phyloP scores from a whole-genome alignment of 1,140 invertebrate species.

The Bombus sibiricus region DNA sequence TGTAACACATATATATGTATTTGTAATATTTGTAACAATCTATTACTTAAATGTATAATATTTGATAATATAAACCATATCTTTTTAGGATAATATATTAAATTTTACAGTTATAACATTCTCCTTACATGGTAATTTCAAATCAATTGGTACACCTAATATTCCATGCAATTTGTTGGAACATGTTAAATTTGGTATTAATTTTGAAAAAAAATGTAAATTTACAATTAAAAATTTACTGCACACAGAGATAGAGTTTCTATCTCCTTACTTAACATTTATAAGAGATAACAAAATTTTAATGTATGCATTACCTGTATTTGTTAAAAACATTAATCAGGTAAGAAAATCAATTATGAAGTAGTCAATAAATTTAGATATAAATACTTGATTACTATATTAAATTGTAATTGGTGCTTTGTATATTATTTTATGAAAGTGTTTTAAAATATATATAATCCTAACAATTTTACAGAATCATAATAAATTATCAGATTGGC shows the following conservation, averaged over 20 bases:
- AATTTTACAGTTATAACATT: conserved; percentile 80
- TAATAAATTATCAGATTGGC: conserved; percentile 83
- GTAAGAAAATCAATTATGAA: conserved; percentile 53
- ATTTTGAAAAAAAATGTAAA: conserved; percentile 82
- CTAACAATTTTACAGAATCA: conserved; percentile 34
- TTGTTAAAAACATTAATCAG: conserved; percentile 69
- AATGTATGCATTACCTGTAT: conserved; percentile 85
- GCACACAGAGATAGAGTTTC: conserved; percentile 83
- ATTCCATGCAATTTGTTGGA: conserved; percentile 81
- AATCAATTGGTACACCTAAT: conserved; percentile 79
- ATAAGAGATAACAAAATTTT: conserved; percentile 78
- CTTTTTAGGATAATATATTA: conserved; percentile 79
- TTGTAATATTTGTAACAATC: neutral
- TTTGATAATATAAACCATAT: conserved; percentile 40
- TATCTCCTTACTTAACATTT: conserved; percentile 84
- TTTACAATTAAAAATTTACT: conserved; percentile 83
- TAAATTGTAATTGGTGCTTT: neutral
- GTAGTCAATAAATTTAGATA: conserved; percentile 4
- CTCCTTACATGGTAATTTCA: conserved; percentile 75
- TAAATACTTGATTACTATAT: conserved; percentile 20
- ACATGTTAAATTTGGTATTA: conserved; percentile 84
- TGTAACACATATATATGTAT: conserved; percentile 18
- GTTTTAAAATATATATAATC: conserved; percentile 1
- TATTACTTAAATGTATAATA: neutral
- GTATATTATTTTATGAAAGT: conserved; percentile 26